Conservation (phyloP, 2,113 vertebrate genomes). For the Piprites chloris region DNA sequence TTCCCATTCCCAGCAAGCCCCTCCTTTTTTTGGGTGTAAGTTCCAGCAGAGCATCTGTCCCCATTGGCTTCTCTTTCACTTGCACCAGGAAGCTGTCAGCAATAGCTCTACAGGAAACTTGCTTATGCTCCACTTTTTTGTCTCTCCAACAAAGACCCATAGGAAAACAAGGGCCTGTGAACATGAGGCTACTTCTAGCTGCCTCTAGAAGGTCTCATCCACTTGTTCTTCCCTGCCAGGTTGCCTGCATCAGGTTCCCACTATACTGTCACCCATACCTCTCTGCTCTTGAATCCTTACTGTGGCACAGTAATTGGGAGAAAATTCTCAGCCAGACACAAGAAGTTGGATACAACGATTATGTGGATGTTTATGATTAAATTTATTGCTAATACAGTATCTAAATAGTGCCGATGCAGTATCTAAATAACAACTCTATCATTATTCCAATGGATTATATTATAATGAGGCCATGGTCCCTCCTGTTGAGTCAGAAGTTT, state of each 20-base stretch:
- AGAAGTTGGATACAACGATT: neutral
- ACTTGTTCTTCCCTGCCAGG: neutral
- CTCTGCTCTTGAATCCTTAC: neutral
- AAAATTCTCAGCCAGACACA: neutral
- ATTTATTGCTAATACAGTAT: neutral
- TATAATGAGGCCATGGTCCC: neutral
- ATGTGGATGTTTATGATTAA: neutral
- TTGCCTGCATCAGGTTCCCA: neutral
- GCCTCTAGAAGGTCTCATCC: neutral
- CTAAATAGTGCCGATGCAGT: neutral
- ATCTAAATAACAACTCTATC: neutral
- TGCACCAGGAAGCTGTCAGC: neutral
- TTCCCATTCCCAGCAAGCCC: neutral
- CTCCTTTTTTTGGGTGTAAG: neutral
- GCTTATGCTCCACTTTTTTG: neutral
- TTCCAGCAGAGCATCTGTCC: neutral
- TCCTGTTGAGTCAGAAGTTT: neutral
- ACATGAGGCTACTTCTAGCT: neutral
- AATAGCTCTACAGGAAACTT: neutral
- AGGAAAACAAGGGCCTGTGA: neutral
- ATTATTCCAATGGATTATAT: neutral
- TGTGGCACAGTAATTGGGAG: neutral
- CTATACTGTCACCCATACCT: neutral
- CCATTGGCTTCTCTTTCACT: neutral
- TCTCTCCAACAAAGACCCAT: neutral